phyloP scores from a whole-genome alignment of 2,113 vertebrate species.

The Phalacrocorax aristotelis region DNA sequence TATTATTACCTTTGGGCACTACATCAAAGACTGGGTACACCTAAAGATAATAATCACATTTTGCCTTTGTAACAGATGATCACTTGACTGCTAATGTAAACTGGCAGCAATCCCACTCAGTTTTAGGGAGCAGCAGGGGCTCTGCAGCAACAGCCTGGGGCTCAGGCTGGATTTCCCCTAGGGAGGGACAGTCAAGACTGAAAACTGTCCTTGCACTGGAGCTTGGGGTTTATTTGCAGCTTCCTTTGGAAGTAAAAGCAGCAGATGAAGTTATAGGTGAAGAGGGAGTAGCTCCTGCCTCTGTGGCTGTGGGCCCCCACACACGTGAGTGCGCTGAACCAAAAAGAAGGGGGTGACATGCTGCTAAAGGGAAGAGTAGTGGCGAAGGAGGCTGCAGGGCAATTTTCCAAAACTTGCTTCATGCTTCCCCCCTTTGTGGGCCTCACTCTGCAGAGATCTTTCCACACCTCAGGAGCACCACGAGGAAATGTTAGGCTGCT shows the following conservation, averaged over 20 bases:
- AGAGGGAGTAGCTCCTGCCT: background rate
- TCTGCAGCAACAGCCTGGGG: rapidly evolving
- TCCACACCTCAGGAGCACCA: constrained; percentile 39
- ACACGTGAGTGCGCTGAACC: rapidly evolving
- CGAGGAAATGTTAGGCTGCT: constrained; percentile 20
- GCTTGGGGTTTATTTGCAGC: background rate
- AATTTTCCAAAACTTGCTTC: constrained; percentile 26
- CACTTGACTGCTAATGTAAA: background rate
- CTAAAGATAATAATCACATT: background rate
- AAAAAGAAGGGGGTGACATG: background rate
- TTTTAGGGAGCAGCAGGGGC: background rate
- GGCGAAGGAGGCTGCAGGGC: background rate
- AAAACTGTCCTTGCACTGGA: background rate
- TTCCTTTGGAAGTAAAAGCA: background rate
- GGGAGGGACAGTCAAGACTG: background rate
- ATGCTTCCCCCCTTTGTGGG: background rate
- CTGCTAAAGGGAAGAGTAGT: background rate
- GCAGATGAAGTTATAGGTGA: background rate
- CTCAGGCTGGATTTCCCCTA: background rate
- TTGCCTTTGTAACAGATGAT: constrained; percentile 22
- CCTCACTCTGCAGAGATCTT: constrained; percentile 51
- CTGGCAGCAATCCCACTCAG: background rate
- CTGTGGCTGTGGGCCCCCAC: background rate
- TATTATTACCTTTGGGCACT: background rate
- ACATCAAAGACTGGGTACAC: background rate